A percentile compares a stretch with the other conserved stretches of the same genome.
Conservation (phyloP, 2,797 vertebrate genomes). For the Lerista edwardsae region DNA sequence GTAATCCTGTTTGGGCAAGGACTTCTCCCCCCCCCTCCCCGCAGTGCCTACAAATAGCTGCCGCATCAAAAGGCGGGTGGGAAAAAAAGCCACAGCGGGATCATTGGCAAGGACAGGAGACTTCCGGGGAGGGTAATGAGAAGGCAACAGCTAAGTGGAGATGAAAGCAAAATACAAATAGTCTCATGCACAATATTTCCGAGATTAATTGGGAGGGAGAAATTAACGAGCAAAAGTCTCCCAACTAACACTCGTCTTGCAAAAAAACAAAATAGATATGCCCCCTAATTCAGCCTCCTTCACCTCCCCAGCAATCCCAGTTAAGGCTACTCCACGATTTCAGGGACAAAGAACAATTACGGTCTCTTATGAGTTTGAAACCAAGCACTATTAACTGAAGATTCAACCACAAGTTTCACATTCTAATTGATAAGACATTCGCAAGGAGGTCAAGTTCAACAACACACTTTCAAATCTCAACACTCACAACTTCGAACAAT, state of each 20-base stretch:
- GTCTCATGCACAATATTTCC: neutral
- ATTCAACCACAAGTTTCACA: neutral
- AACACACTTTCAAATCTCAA: neutral
- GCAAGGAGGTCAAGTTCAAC: neutral
- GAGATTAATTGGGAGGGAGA: neutral
- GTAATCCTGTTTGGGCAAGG: conserved; percentile 55
- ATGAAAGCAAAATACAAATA: conserved; percentile 13
- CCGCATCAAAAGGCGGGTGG: conserved; percentile 15
- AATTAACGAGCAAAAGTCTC: neutral
- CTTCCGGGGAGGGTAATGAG: neutral
- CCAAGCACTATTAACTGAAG: neutral
- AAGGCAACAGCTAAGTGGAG: conserved; percentile 35
- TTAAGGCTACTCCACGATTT: neutral
- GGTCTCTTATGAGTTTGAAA: neutral
- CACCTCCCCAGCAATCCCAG: neutral
- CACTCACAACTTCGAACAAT: neutral
- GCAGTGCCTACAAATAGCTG: conserved; percentile 48
- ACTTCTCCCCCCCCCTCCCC: conserved; percentile 53
- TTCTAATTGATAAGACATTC: neutral
- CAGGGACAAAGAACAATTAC: too few relatives aligned
- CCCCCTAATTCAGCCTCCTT: neutral
- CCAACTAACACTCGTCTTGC: neutral
- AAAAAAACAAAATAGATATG: neutral
- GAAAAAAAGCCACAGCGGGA: conserved; percentile 37
- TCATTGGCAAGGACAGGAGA: neutral